Evolutionary conservation across 2,797 vertebrate genomes (phyloP).

Genomic region (Macropodus opercularis): DNA sequence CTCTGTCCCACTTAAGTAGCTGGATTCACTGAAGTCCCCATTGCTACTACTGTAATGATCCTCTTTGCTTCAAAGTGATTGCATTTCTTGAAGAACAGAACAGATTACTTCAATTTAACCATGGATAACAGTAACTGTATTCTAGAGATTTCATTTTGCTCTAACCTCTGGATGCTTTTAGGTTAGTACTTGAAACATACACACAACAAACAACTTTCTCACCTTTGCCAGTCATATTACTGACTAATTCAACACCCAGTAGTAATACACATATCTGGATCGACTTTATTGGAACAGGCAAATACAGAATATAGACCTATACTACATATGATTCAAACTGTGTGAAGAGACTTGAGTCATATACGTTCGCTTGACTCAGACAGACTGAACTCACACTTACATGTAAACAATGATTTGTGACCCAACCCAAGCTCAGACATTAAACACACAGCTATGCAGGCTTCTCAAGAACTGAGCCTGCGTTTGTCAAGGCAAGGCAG

Average conservation of each 20-base stretch:
- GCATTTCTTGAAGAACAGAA: conserved; percentile 5
- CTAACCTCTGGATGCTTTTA: not conserved
- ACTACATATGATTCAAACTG: not conserved
- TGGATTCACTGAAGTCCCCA: conserved; percentile 10
- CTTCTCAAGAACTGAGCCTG: not conserved
- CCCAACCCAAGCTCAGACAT: not conserved
- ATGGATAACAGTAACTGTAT: not conserved
- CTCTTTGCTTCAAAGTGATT: not conserved
- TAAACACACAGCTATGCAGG: not conserved
- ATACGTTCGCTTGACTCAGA: conserved; percentile 2
- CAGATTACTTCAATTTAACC: conserved; percentile 12
- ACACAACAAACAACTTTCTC: not conserved
- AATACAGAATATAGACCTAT: not conserved
- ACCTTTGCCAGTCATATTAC: not conserved
- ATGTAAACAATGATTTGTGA: not conserved
- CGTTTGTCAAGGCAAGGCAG: not conserved
- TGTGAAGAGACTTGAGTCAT: too few relatives aligned
- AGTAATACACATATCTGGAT: not conserved
- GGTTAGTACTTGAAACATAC: not conserved
- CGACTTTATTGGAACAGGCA: not conserved
- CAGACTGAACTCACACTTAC: not conserved
- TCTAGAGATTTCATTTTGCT: too few relatives aligned
- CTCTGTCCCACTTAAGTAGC: conserved; percentile 17
- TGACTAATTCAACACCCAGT: not conserved
- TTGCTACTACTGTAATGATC: not conserved